Conservation (phyloP, 2,888 invertebrate genomes). For the Neuroscelio doddi region DNA sequence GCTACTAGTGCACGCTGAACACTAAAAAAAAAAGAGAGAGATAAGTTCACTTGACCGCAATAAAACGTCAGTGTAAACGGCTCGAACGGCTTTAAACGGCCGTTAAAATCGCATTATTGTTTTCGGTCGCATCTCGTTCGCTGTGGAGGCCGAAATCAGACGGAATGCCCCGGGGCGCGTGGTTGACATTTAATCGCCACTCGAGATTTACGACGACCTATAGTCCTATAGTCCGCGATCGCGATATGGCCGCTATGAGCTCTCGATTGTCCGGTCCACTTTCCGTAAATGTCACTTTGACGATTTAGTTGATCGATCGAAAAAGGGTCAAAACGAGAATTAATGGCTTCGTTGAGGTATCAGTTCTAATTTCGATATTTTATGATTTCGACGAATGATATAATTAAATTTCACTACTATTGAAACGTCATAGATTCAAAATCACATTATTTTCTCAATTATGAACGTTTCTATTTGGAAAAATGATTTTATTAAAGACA, state of each 20-base stretch:
- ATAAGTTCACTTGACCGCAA: conserved; percentile 52
- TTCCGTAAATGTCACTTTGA: conserved; percentile 51
- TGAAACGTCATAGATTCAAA: neutral
- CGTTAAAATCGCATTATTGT: conserved; percentile 67
- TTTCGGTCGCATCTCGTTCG: conserved; percentile 55
- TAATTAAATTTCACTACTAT: neutral
- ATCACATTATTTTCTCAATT: no score
- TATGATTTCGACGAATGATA: neutral
- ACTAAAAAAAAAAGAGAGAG: conserved; percentile 17
- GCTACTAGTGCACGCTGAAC: conserved; percentile 19
- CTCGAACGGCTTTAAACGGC: conserved; percentile 60
- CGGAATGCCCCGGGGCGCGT: conserved; percentile 51
- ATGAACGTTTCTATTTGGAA: no score
- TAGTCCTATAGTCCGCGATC: conserved; percentile 54
- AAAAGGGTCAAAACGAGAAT: conserved; percentile 19
- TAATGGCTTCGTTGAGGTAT: neutral
- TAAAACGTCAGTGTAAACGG: conserved; percentile 61
- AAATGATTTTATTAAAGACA: no score
- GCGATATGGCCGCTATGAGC: conserved; percentile 44
- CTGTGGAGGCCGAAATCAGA: conserved; percentile 53
- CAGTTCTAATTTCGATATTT: neutral
- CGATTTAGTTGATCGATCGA: conserved; percentile 25
- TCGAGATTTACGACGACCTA: conserved; percentile 66
- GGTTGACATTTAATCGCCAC: conserved; percentile 69
- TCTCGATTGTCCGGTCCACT: conserved; percentile 55